phyloP scores from a whole-genome alignment of 2,113 vertebrate genomes.

The Edolisoma coerulescens region DNA sequence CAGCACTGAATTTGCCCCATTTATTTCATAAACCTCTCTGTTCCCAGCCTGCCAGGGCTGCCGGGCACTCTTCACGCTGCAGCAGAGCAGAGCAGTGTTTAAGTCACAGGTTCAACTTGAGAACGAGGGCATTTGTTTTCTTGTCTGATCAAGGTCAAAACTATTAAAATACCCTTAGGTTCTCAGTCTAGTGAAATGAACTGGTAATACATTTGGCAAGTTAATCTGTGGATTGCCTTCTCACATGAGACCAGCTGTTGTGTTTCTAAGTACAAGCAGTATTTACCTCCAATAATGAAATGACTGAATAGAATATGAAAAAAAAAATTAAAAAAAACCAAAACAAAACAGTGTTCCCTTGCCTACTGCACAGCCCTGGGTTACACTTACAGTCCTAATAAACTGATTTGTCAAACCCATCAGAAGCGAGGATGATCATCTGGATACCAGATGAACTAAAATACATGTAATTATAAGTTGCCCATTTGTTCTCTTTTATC shows the following conservation, averaged over 20 bases:
- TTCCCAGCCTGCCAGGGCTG: not conserved
- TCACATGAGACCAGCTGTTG: constrained; percentile 67
- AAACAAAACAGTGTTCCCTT: constrained; percentile 19
- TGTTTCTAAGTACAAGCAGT: constrained; percentile 54
- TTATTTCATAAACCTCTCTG: rapidly evolving
- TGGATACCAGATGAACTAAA: constrained; percentile 76
- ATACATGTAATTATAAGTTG: constrained; percentile 75
- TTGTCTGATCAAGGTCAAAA: constrained; percentile 67
- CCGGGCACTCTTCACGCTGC: not conserved
- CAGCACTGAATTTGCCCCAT: no score
- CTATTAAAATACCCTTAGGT: constrained; percentile 64
- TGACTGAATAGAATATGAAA: constrained; percentile 52
- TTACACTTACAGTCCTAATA: constrained; percentile 75
- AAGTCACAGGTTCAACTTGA: constrained; percentile 39
- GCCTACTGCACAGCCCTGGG: constrained; percentile 63
- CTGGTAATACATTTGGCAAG: constrained; percentile 66
- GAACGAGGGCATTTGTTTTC: constrained; percentile 48
- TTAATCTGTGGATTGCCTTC: constrained; percentile 72
- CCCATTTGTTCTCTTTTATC: constrained; percentile 77
- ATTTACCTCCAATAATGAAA: constrained; percentile 70
- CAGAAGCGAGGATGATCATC: constrained; percentile 78
- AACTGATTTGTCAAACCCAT: constrained; percentile 81
- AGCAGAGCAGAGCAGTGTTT: not conserved
- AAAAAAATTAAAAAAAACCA: not conserved
- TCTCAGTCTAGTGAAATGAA: constrained; percentile 65